Evolutionary conservation across 2,888 invertebrate genomes (phyloP).

Genomic region (Xylota segnis): DNA sequence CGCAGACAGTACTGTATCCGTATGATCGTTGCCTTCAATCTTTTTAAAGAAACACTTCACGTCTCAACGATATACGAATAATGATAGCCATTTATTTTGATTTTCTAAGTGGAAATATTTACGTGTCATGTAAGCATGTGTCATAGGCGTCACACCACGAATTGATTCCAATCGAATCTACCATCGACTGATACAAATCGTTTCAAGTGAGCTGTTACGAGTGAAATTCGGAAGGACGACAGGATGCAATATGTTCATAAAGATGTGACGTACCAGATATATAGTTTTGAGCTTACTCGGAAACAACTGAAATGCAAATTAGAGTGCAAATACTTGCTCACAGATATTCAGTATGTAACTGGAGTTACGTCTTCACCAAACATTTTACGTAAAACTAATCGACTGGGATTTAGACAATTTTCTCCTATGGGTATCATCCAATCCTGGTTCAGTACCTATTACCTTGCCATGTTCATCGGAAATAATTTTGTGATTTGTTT

Average conservation of each 20-base stretch:
- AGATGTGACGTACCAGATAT: not conserved
- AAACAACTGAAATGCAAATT: not conserved
- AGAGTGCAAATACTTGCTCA: not conserved
- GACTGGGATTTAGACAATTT: not conserved
- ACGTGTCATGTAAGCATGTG: slow-evolving; percentile 40
- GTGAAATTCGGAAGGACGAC: not conserved
- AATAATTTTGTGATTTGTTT: not conserved
- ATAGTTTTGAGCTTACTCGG: not conserved
- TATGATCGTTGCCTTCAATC: slow-evolving; percentile 14
- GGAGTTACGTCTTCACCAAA: no score
- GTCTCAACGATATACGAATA: slow-evolving; percentile 42
- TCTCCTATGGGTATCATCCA: not conserved
- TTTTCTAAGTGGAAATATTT: slow-evolving; percentile 49
- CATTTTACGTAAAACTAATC: not conserved
- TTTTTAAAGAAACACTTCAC: slow-evolving; percentile 22
- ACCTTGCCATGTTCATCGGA: not conserved
- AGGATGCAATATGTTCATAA: slow-evolving; percentile 2
- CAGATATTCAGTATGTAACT: not conserved
- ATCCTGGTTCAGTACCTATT: not conserved
- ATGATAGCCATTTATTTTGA: slow-evolving; percentile 51
- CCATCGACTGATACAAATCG: slow-evolving; percentile 38
- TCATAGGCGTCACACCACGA: slow-evolving; percentile 37
- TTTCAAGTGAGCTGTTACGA: slow-evolving; percentile 3
- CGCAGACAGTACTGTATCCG: not conserved
- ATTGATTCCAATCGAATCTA: slow-evolving; percentile 36